Evolutionary conservation across 2,888 invertebrate genomes (phyloP).

Genomic region (Gerris lacustris): DNA sequence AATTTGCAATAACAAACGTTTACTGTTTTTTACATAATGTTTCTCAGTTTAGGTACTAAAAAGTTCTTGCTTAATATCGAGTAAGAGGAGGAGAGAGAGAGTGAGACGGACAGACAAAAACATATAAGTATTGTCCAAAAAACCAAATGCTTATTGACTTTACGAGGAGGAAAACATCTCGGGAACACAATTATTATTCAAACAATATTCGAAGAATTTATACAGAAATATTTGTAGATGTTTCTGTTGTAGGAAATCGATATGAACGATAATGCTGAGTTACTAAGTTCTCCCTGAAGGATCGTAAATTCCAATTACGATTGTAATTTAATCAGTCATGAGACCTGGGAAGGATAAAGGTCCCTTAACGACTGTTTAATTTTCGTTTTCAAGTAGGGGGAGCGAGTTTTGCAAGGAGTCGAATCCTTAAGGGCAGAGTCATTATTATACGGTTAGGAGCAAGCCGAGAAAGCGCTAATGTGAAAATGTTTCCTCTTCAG

Average conservation of each 20-base stretch:
- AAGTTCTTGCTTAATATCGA: too few relatives aligned
- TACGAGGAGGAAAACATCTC: too few relatives aligned
- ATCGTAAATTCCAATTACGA: background rate
- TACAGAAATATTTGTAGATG: too few relatives aligned
- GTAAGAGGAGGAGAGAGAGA: too few relatives aligned
- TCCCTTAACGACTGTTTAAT: conserved; percentile 1
- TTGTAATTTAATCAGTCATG: background rate
- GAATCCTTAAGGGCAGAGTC: background rate
- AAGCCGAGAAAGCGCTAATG: background rate
- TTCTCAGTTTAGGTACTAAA: too few relatives aligned
- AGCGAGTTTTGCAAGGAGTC: background rate
- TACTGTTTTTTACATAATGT: too few relatives aligned
- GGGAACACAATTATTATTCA: too few relatives aligned
- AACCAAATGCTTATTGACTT: too few relatives aligned
- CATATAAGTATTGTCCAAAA: too few relatives aligned
- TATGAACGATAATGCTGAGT: background rate
- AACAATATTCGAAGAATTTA: too few relatives aligned
- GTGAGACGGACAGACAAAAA: too few relatives aligned
- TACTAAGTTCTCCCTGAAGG: background rate
- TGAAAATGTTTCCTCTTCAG: background rate
- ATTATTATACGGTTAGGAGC: background rate
- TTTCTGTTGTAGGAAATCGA: background rate
- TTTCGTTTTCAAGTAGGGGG: background rate
- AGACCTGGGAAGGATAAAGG: background rate
- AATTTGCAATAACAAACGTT: too few relatives aligned